Evolutionary conservation across 2,113 vertebrate genomes (phyloP).

Genomic region (Stomatorhinus ivindoensis): DNA sequence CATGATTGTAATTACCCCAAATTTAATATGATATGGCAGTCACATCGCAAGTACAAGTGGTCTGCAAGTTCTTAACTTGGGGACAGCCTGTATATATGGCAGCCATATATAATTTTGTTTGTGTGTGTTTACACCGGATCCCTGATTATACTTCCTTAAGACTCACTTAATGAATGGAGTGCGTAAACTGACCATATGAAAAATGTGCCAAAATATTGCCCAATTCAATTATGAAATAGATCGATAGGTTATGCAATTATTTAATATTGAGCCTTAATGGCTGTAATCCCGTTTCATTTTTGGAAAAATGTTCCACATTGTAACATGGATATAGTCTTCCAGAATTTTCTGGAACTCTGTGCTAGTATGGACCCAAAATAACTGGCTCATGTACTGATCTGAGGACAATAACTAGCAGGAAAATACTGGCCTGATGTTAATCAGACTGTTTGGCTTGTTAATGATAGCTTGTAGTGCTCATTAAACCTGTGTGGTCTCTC

Average conservation of each 20-base stretch:
- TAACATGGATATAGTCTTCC: neutral
- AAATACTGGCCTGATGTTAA: neutral
- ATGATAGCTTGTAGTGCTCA: neutral
- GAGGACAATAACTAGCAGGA: neutral
- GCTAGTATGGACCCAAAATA: neutral
- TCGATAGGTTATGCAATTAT: neutral
- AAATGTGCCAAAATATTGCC: neutral
- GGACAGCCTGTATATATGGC: neutral
- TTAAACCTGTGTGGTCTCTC: neutral
- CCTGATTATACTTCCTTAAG: neutral
- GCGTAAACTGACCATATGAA: neutral
- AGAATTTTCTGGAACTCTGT: neutral
- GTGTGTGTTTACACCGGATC: neutral
- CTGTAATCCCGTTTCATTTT: neutral
- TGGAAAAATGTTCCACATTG: neutral
- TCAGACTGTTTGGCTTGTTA: neutral
- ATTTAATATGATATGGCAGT: neutral
- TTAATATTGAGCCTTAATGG: neutral
- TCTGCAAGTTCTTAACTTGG: neutral
- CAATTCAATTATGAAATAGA: neutral
- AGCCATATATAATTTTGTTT: neutral
- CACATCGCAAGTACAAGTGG: neutral
- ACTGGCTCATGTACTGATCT: neutral
- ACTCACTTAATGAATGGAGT: neutral
- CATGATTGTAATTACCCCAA: neutral